Base-by-base conservation (phyloP, 2,888 invertebrate species). In the Drosophila acutilabella region DNA sequence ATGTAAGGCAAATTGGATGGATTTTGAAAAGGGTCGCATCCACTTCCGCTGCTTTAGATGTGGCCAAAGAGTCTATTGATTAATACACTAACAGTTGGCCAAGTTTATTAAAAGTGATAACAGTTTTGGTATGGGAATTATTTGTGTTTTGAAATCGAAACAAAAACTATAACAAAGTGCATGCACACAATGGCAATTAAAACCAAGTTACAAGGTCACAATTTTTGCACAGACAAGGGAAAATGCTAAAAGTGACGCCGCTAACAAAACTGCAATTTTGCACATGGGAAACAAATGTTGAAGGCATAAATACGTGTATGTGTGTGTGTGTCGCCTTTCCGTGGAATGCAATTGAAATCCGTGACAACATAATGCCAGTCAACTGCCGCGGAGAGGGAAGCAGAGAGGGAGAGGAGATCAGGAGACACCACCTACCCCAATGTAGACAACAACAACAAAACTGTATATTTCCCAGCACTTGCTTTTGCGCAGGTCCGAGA, bases 261-360 rank as follows among this genome's bases (percentile, higher is more conserved):
- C 85, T 78, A 84, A 79, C 71, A 64, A 85, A 88, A 88, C 72
- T 85, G 85, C 85, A 85, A 85, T 81, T 77, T 74, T 72, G 85
- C 88, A 85, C 78, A 85, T 82, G 80, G 69, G 64, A 86, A 83
- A 64, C 77, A 77, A 77, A 74, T 72, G 70, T 50, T 56, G 16
- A 50, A 48, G 40, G 40, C 48, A n/a, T 61, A 56, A 47, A 56
- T 48, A 54, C 47, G 33, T 56, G 23, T 33, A 41, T 58, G 18
- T 45, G 23, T 64, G 30, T 64, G 23, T 56, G 33, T 66, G 53
- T 68, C 36, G 42, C 51, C 64, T 64, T 86, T 85, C 74, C 74
- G 68, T 75, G 81, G 83, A 85, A 88, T 85, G 85, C 85, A 85
- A 88, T 83, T 71, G 83, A 85, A 83, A 73, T 79, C 88, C 78